Base-by-base conservation (phyloP, 1,140 invertebrate species). In the Meloidogyne floridensis region DNA sequence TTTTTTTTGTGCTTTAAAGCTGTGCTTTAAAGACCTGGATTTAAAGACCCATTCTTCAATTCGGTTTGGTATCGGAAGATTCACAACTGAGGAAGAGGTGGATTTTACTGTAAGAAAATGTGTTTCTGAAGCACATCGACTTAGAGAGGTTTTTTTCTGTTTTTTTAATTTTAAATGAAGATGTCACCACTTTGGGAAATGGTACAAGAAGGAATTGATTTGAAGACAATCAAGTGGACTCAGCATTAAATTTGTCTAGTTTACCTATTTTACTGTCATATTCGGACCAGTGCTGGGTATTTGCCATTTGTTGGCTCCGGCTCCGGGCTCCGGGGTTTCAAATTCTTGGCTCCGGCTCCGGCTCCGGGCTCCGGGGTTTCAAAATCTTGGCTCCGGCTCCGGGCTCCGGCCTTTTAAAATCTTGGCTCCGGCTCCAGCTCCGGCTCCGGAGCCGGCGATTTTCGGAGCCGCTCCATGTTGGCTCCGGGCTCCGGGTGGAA, bases 141-240 rank as follows among this genome's bases (percentile, higher is more conserved):
- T 99, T 59, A 92, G 97, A 84, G 96, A 65, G 59, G 59, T 65
- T 15, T 59, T 2, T n/a, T 65, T 65, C 3, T n/a, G 7, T 20
- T 6, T 0, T 65, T 47, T n/a, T 65, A 65, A 6, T 15, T 13
- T n/a, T 7, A n/a, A 15, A 13, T 13, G 56, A 65, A 98, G 90
- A 98, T 99, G 96, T 98, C 96, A 90, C 97, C 97, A 6, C 91
- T 99, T 0, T 99, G 97, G 97, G 97, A 99, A 91, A 99, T 99
- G 97, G 94, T 98, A 15, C 94, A 98, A 91, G 97, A 98, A 91
- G 97, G 97, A 74, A 93, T 99, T 75, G 97, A 99, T 91, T 91
- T 99, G 32, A 98, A 98, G 91, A 93, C 93, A 54, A 99, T 99
- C 86, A 94, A 98, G 91, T 99, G 97, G 97, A 94, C 95, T 15